Percentiles rank a stretch among this genome's conserved stretches.
Evolutionary conservation across 2,797 vertebrate species (phyloP).

Genomic region (Sebastolobus altivelis): DNA sequence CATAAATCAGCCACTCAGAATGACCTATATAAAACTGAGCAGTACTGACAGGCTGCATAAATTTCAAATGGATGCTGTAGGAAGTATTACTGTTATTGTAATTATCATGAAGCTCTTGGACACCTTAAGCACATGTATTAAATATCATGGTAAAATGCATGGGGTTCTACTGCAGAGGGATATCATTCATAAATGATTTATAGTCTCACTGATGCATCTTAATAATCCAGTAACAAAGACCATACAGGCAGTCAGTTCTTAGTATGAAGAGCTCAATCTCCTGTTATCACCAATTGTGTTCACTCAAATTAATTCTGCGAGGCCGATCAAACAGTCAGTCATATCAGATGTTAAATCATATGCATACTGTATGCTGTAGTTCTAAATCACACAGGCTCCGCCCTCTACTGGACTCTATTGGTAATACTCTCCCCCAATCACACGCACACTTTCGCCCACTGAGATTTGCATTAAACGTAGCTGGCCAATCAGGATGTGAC

Average conservation of each 20-base stretch:
- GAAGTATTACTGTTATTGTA: constrained; percentile 73
- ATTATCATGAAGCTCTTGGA: constrained; percentile 56
- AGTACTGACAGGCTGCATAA: constrained; percentile 68
- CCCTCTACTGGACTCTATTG: background rate
- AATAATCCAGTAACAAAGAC: constrained; percentile 26
- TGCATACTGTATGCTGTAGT: background rate
- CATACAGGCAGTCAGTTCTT: constrained; percentile 22
- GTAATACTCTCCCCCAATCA: background rate
- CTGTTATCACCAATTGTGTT: constrained; percentile 23
- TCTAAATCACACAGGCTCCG: background rate
- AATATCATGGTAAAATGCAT: constrained; percentile 61
- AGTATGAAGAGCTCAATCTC: constrained; percentile 17
- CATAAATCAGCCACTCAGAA: constrained; percentile 83
- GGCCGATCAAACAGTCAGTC: constrained; percentile 19
- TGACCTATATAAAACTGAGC: constrained; percentile 83
- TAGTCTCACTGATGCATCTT: constrained; percentile 28
- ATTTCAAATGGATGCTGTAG: constrained; percentile 71
- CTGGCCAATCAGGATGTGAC: background rate
- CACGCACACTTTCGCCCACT: background rate
- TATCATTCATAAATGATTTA: constrained; percentile 49
- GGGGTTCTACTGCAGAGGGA: constrained; percentile 42
- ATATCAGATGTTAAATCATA: constrained; percentile 6
- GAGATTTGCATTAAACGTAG: background rate
- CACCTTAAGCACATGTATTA: constrained; percentile 60
- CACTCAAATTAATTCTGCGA: background rate